phyloP scores from a whole-genome alignment of 2,113 vertebrate genomes.

The Hemibagrus wyckioides region DNA sequence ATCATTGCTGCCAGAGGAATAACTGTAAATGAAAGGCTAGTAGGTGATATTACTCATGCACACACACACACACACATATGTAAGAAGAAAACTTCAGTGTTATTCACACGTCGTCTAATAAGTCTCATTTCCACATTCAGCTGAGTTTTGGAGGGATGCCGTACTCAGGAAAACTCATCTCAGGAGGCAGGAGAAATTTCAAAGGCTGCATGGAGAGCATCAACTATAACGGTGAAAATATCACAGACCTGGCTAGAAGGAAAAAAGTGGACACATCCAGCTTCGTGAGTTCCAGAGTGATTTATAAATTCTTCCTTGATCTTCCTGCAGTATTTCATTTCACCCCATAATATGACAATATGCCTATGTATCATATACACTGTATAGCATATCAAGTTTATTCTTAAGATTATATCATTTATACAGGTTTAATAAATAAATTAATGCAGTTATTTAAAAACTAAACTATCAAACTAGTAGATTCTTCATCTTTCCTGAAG shows the following conservation, averaged over 20 bases:
- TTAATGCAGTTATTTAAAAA: background rate
- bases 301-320: background rate
- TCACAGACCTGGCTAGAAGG: constrained; percentile 92
- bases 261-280: constrained; percentile 93
- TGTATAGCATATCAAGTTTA: background rate
- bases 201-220: constrained; percentile 98
- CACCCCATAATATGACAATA: background rate
- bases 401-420: background rate
- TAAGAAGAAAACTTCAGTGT: background rate
- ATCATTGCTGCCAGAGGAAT: background rate
- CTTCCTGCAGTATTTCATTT: background rate
- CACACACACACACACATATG: background rate
- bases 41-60: background rate
- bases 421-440: background rate
- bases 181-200: constrained; percentile 89
- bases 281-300: constrained; percentile 79
- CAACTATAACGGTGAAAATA: constrained; percentile 97
- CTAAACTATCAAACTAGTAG: background rate
- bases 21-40: background rate
- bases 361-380: background rate
- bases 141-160: constrained; percentile 97
- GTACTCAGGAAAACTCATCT: constrained; percentile 93
- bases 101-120: background rate
- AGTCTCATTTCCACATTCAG: constrained; percentile 66
- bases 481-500: background rate